Evolutionary conservation across 2,888 invertebrate genomes (phyloP).

Genomic region (Chesias legatella): DNA sequence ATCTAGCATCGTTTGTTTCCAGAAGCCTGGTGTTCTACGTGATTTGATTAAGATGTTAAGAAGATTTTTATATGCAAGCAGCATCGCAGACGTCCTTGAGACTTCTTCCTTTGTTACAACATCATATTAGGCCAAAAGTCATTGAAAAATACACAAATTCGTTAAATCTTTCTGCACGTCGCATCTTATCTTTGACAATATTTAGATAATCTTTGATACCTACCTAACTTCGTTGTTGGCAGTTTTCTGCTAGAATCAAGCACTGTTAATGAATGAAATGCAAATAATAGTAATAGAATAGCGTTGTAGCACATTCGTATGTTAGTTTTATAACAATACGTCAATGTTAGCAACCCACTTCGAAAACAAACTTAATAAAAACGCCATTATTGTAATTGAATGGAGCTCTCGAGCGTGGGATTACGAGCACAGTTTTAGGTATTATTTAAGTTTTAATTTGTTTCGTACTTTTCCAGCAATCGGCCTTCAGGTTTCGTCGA

Average conservation of each 20-base stretch:
- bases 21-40: conserved; percentile 34
- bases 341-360: conserved; percentile 25
- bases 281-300: too few relatives aligned
- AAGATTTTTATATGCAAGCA: conserved; percentile 38
- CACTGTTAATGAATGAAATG: too few relatives aligned
- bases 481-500: conserved; percentile 61
- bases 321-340: conserved; percentile 3
- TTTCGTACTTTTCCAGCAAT: conserved; percentile 61
- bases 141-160: conserved; percentile 6
- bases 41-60: conserved; percentile 37
- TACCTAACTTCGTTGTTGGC: too few relatives aligned
- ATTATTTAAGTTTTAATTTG: conserved; percentile 65
- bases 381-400: conserved; percentile 63
- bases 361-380: conserved; percentile 43
- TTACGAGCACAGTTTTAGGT: conserved; percentile 62
- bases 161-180: background rate
- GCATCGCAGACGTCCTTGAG: conserved; percentile 48
- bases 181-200: background rate
- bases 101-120: conserved; percentile 34
- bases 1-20: conserved; percentile 30
- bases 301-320: too few relatives aligned
- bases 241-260: too few relatives aligned
- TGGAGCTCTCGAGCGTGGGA: conserved; percentile 68
- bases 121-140: conserved; percentile 32
- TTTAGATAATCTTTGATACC: too few relatives aligned